Base-by-base conservation (phyloP, 2,888 invertebrate genomes). In the Philonicus albiceps region DNA sequence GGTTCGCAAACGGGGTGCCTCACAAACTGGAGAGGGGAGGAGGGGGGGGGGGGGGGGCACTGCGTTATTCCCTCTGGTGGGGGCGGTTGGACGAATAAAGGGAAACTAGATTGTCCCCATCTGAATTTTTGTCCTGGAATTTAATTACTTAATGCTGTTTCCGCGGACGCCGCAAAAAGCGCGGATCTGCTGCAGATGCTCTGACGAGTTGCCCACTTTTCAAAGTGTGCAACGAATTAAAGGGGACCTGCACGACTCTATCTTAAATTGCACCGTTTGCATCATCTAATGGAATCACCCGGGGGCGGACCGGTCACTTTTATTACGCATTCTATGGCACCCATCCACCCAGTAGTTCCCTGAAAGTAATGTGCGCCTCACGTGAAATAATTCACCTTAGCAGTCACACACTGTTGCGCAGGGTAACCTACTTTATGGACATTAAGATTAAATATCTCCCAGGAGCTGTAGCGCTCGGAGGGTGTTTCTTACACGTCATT, bases 91-190 rank as follows among this genome's bases (percentile, higher is more conserved):
- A 53, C 27, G 64, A 64, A 81, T 64, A 11, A 81, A 55, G 34
- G 22, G n/a, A 22, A 64, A 64, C 34, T 13, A 80, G 53, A 73
- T 81, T 55, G 55, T 64, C 37, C 27, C 22, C 27, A n/a, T 64
- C 83, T 34, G 31, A 73, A 85, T 75, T 75, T 85, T 75, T 75
- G 73, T 53, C 49, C 49, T 85, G 22, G 53, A 75, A 74, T 53
- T 85, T 85, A 85, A 85, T 85, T 85, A 85, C 85, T 85, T 85
- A 85, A 85, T 53, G 85, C 30, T 74, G 85, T 85, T 74, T 85
- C 31, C 34, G 11, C 22, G 40, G 27, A 73, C 72, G 30, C 22
- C 37, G 27, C 27, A 73, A 72, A 84, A 84, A 84, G 49, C 74
- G 31, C 19, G 27, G 27, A 34, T 2, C 74, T 74, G 64, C 22